Base-by-base conservation (phyloP, 2,797 vertebrate genomes). In the Labeo calbasu region DNA sequence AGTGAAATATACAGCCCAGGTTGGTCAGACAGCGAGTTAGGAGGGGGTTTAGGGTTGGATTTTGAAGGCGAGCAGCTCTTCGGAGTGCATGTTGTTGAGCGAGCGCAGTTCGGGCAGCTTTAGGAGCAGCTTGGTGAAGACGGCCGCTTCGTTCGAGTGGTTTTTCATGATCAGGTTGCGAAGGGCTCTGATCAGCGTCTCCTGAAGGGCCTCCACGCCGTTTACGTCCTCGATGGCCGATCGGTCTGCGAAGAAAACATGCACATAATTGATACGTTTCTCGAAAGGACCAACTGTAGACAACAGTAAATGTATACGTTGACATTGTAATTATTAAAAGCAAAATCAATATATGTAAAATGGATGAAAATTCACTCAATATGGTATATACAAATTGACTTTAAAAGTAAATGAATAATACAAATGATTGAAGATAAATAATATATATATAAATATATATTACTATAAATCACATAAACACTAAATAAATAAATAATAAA, bases 41-140 rank as follows among this genome's bases (percentile, higher is more conserved):
- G 43, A 55, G 66, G 32, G 66, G 12, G 9, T 50, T 95, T 86
- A 95, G 0, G 94, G 92, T 90, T 99, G 97, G 92, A 99, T 97
- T 94, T 97, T 98, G 91, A 99, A 99, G 89, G 98, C 97, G 90
- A 99, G 94, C 90, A 99, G 97, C 90, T 99, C 98, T 93, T 99
- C 98, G 51, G 97, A 99, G 95, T 99, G 98, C 97, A 98, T 96
- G 95, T 99, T 99, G 93, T 99, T 99, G 92, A 99, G 97, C 43
- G 98, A 98, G 40, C 97, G 97, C 92, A 99, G 96, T 91, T 99
- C 98, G 0, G 98, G 97, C 71, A 99, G 95, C 90, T 99, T 99
- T 85, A 99, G 95, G 87, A 99, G 96, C 87, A 99, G 96, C 91
- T 99, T 99, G 94, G 98, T 99, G 96, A 99, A 99, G 88, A 96